A percentile compares a stretch with the other conserved stretches of the same genome.
Conservation (phyloP, 2,888 invertebrate species). For the Nezara viridula region DNA sequence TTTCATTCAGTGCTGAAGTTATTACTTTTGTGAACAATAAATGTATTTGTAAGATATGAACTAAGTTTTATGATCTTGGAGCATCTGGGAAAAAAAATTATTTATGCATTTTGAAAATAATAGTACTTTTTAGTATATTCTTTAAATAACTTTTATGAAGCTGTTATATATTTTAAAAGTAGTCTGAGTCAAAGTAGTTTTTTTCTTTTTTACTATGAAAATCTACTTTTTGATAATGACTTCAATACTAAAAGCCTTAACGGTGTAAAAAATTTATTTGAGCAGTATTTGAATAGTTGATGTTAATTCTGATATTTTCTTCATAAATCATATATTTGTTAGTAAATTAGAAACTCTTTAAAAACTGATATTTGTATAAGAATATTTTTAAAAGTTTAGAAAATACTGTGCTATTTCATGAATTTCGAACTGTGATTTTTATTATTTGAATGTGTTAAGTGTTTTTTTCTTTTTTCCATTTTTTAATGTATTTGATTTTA, state of each 20-base stretch:
- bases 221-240: neutral
- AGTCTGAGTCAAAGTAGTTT: neutral
- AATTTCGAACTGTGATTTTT: conserved; percentile 56
- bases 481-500: conserved; percentile 35
- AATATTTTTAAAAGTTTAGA: neutral
- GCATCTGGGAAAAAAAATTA: neutral
- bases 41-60: neutral
- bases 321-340: conserved; percentile 44
- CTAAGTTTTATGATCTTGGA: neutral
- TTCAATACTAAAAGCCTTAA: neutral
- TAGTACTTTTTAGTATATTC: neutral
- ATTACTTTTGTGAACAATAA: neutral
- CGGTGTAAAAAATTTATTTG: neutral
- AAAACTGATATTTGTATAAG: conserved; percentile 46
- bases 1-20: neutral
- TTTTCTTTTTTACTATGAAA: neutral
- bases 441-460: conserved; percentile 51
- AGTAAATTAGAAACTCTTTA: conserved; percentile 8
- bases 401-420: conserved; percentile 22
- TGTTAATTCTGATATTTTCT: conserved; percentile 43
- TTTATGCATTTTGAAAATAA: neutral
- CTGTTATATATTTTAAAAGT: neutral
- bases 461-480: neutral
- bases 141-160: neutral
- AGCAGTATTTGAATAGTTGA: conserved; percentile 18